A percentile compares a stretch with the other conserved stretches of the same genome.
Conservation (phyloP, 2,888 invertebrate genomes). For the Macropis europaea region DNA sequence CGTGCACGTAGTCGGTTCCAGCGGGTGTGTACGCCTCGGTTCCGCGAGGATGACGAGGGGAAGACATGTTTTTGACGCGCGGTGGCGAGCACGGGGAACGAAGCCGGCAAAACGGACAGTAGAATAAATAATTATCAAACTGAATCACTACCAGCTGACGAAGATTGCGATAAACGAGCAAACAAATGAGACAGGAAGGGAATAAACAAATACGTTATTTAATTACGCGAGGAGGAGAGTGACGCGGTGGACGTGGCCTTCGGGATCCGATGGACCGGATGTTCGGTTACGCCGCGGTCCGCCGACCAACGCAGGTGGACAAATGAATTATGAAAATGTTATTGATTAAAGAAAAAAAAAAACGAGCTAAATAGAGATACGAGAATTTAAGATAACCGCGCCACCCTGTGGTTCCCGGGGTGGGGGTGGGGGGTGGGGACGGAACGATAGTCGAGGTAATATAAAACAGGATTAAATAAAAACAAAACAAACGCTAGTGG, state of each 20-base stretch:
- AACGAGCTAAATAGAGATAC: constrained; percentile 41
- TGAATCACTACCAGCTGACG: constrained; percentile 70
- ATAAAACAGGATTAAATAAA: constrained; percentile 33
- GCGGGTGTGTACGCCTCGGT: constrained; percentile 14
- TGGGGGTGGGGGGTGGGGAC: constrained; percentile 11
- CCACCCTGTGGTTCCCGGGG: constrained; percentile 12
- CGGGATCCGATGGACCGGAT: constrained; percentile 7
- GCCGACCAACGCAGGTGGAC: constrained; percentile 18
- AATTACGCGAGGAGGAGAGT: constrained; percentile 46
- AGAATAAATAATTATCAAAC: constrained; percentile 65
- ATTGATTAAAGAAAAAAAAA: constrained; percentile 55
- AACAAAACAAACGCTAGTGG: constrained; percentile 44
- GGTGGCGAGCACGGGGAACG: constrained; percentile 32
- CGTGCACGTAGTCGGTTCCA: background rate
- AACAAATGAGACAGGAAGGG: constrained; percentile 34
- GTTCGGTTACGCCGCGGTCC: constrained; percentile 4
- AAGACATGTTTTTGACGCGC: background rate
- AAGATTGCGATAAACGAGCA: constrained; percentile 44
- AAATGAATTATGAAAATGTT: constrained; percentile 59
- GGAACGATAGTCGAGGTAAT: constrained; percentile 54
- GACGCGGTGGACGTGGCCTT: constrained; percentile 14
- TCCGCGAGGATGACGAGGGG: background rate
- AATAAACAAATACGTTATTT: constrained; percentile 52
- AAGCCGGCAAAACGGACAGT: constrained; percentile 58
- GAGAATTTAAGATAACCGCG: constrained; percentile 38